phyloP scores from a whole-genome alignment of 1,140 invertebrate species.

The Condylostylus longicornis region DNA sequence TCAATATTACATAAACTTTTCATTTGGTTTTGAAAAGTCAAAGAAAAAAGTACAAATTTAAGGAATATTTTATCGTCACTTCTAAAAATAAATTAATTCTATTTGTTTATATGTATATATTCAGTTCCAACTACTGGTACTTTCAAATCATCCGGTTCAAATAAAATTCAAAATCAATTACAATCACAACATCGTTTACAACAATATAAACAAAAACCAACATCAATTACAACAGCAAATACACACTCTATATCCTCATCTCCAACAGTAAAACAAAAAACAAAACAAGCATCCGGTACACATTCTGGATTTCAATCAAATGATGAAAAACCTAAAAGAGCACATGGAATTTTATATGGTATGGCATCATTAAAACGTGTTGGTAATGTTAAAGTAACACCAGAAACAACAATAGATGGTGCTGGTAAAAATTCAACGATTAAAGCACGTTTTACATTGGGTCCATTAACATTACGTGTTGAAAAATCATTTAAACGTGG shows the following conservation, averaged over 20 bases:
- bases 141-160: no score
- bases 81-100: no score
- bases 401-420: constrained; percentile 59
- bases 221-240: constrained; percentile 15
- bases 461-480: constrained; percentile 60
- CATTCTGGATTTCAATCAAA: no score
- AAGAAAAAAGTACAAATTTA: no score
- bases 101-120: no score
- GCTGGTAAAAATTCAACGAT: constrained; percentile 54
- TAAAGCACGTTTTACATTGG: constrained; percentile 62
- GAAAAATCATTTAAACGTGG: constrained; percentile 69
- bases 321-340: constrained; percentile 33
- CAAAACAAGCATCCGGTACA: background rate
- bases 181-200: constrained; percentile 2
- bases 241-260: no score
- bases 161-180: no score
- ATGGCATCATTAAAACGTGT: constrained; percentile 56
- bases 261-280: constrained; percentile 19
- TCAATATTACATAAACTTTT: no score
- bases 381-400: constrained; percentile 62
- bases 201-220: background rate
- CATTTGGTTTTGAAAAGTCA: no score
- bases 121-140: no score
- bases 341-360: constrained; percentile 62
- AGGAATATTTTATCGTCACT: no score